Conservation (phyloP, 1,140 invertebrate species). For the Halictus rubicundus region DNA sequence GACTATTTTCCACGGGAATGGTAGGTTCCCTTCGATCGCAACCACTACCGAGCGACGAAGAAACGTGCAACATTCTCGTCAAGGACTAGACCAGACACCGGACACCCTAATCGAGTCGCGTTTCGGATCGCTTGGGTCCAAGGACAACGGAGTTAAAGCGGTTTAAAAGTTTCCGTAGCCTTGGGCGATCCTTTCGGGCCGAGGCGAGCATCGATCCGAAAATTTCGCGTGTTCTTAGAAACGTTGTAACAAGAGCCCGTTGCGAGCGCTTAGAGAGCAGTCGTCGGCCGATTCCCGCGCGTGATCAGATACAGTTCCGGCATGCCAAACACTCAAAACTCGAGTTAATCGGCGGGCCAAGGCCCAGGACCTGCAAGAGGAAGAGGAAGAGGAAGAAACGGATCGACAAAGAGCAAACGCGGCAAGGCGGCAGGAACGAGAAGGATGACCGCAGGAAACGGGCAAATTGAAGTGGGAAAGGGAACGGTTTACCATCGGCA, state of each 20-base stretch:
- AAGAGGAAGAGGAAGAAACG: slow-evolving; percentile 19
- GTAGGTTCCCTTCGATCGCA: too few species aligned
- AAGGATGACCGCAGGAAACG: slow-evolving; percentile 19
- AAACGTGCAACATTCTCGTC: too few species aligned
- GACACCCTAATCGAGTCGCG: too few species aligned
- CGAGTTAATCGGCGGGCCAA: slow-evolving; percentile 74
- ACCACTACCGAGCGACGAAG: too few species aligned
- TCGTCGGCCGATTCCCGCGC: slow-evolving; percentile 63
- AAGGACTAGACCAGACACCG: too few species aligned
- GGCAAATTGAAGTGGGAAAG: slow-evolving; percentile 13
- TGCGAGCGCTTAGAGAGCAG: not conserved
- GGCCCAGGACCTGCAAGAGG: too few species aligned
- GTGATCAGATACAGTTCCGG: slow-evolving; percentile 72
- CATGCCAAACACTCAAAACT: slow-evolving; percentile 76
- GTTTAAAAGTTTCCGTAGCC: too few species aligned
- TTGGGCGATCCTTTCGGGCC: too few species aligned
- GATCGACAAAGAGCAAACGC: slow-evolving; percentile 16
- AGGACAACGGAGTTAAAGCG: too few species aligned
- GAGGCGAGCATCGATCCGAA: not conserved
- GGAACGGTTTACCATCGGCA: slow-evolving; percentile 66
- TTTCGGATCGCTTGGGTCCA: too few species aligned
- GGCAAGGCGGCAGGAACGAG: slow-evolving; percentile 1
- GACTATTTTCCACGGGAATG: too few species aligned
- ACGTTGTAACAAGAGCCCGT: not conserved
- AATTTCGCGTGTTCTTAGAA: not conserved